These are phyloP conservation scores for Plecturocebus donacophilus DNA, from an alignment of 2,113 vertebrate species.

Conservation along the genomic window DNA sequence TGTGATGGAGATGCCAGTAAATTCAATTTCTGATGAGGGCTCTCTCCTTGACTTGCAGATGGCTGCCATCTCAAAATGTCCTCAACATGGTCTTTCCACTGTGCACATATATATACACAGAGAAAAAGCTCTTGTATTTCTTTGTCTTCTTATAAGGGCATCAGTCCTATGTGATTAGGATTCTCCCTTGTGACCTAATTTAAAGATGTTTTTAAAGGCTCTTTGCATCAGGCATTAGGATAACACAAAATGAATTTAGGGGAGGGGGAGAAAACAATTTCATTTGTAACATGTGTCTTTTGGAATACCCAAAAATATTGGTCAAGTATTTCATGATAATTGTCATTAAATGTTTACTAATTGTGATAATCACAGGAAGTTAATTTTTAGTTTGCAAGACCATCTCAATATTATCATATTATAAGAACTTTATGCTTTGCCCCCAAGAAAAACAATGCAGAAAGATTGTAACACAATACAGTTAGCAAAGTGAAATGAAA, in stretches of 20 bases:
- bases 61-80: not conserved
- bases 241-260: not conserved
- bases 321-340: not conserved
- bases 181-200: not conserved
- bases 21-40: not conserved
- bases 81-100: not conserved
- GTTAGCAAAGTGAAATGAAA: not conserved
- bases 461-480: not conserved
- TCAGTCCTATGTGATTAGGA: not conserved
- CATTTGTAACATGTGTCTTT: not conserved
- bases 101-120: not conserved
- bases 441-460: not conserved
- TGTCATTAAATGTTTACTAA: not conserved
- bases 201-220: not conserved
- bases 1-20: not conserved
- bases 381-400: constrained; percentile 14
- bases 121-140: not conserved
- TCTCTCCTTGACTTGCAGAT: not conserved
- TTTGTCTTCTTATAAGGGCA: not conserved
- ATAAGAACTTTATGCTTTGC: not conserved
- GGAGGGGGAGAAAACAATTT: not conserved
- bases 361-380: not conserved
- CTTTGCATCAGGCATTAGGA: not conserved
- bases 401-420: not conserved
- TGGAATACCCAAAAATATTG: not conserved